Base-by-base conservation (phyloP, 1,140 invertebrate genomes). In the Panagrolaimus sp. region DNA sequence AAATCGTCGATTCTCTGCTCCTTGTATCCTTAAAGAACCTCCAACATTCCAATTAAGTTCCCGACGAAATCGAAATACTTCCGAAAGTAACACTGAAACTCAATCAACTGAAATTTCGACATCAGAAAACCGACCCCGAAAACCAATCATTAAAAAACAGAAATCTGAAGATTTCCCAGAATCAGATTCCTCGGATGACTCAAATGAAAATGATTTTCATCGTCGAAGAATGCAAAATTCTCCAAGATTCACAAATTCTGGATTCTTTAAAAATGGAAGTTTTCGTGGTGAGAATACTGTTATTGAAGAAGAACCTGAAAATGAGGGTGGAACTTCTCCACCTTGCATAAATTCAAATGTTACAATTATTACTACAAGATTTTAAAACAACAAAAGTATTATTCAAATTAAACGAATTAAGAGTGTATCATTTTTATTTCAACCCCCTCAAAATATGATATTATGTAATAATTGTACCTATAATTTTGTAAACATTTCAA, bases 301-400 rank as follows among this genome's bases (percentile, higher is more conserved):
- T 28, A 28, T 28, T 12, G 52, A 58, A 28, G 52, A 58, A 28
- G 52, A 58, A 17, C 21, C 21, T 1, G 52, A 58, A 58, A 26
- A 21, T 12, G 52, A 15, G 10, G 47, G 21, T 4, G 21, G 21
- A 10, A 21, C 52, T 21, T 12, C 52, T n/a, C n/a, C n/a, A 17
- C 21, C 52, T n/a, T n/a, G 15, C 5, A 48, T n/a, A 21, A 58
- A 58, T 58, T 12, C 21, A 21, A 58, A 58, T 21, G 52, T 58
- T 21, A 58, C 52, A 26, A 58, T 58, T 58, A 58, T 58, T 58
- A 58, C 52, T 21, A 58, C 52, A n/a, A 65, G 63, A 43, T 26
- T 47, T 24, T 65, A 65, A 65, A 38, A 38, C 32, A 38, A 38
- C 32, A n/a, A n/a, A n/a, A n/a, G n/a, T n/a, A n/a, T n/a, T n/a